Conservation (phyloP, 2,113 vertebrate species). For the Podarcis muralis region DNA sequence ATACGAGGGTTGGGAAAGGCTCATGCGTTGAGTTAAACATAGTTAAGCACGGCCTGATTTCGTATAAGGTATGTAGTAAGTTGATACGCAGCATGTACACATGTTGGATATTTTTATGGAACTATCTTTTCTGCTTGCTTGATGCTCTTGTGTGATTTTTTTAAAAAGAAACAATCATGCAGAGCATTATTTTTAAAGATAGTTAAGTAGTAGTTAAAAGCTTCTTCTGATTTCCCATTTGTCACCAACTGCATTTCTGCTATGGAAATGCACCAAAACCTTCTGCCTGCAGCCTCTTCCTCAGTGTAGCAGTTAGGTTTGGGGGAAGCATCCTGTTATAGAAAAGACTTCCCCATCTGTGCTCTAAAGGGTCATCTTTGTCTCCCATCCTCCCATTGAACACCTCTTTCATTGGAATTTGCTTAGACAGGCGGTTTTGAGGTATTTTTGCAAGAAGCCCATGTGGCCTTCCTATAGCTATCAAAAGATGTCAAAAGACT, state of each 20-base stretch:
- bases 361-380: neutral
- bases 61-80: neutral
- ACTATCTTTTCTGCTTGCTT: slow-evolving; percentile 1
- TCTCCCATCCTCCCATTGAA: neutral
- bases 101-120: neutral
- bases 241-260: neutral
- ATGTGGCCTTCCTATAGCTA: neutral
- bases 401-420: neutral
- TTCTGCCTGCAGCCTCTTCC: neutral
- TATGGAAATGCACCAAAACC: neutral
- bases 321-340: neutral
- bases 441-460: neutral
- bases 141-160: fast-evolving
- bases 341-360: too few relatives aligned
- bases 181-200: neutral
- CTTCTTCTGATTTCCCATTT: neutral
- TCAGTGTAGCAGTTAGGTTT: neutral
- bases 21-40: too few relatives aligned
- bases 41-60: neutral
- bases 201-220: neutral
- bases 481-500: neutral
- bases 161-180: neutral
- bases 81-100: neutral
- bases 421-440: neutral
- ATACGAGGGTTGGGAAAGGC: too few relatives aligned